Percentiles rank a stretch among this genome's conserved stretches.
Conservation (phyloP, 2,113 vertebrate species). For the Protomyctophum bolini region DNA sequence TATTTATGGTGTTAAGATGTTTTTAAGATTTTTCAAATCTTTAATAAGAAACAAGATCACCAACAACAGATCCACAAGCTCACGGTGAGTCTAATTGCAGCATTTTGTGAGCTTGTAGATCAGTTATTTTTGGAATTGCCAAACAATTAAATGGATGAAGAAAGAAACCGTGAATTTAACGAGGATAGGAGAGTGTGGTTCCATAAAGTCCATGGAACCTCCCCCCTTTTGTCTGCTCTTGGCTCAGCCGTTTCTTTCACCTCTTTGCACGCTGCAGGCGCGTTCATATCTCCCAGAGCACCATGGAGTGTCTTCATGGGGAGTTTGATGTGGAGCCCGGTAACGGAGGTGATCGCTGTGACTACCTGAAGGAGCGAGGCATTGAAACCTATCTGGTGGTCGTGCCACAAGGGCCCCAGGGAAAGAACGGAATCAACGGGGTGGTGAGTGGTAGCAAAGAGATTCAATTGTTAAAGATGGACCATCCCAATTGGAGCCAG, state of each 20-base stretch:
- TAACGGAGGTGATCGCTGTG: conserved; percentile 87
- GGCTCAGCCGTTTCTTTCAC: background rate
- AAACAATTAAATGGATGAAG: background rate
- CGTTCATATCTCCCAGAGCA: conserved; percentile 94
- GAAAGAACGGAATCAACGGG: conserved; percentile 85
- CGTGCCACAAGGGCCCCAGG: conserved; percentile 81
- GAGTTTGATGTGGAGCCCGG: conserved; percentile 94
- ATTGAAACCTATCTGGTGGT: conserved; percentile 90
- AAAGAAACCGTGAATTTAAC: background rate
- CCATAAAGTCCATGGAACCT: background rate
- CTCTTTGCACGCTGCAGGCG: conserved; percentile 71
- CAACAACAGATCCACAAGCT: no score
- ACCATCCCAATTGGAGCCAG: no score
- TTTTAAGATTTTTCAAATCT: no score
- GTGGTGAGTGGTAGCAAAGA: conserved; percentile 79
- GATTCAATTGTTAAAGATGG: no score
- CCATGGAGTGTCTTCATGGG: conserved; percentile 89
- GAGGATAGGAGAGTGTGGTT: background rate
- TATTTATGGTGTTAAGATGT: no score
- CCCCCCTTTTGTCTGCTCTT: background rate
- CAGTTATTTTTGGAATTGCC: no score
- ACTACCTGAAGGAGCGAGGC: conserved; percentile 91
- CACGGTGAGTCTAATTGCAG: no score
- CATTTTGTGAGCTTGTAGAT: no score
- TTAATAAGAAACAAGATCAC: no score